Evolutionary conservation across 2,113 vertebrate species (phyloP).

Genomic region (Spilogale gracilis): DNA sequence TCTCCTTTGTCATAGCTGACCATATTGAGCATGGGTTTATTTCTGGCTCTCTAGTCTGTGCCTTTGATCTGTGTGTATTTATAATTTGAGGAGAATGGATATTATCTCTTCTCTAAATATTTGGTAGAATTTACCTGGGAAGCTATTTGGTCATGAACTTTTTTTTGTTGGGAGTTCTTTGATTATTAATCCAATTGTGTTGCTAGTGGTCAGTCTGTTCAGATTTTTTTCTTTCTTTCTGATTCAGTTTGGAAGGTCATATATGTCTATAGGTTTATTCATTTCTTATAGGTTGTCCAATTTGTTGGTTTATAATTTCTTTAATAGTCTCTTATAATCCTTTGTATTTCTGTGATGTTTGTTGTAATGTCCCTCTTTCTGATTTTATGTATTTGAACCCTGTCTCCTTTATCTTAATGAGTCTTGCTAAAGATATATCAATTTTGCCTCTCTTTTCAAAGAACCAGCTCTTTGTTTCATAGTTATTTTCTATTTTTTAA

Average conservation of each 20-base stretch:
- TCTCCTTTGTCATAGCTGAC: not conserved
- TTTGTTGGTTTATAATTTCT: not conserved
- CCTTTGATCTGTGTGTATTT: not conserved
- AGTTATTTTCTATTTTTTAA: not conserved
- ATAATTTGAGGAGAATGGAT: not conserved
- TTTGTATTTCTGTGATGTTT: not conserved
- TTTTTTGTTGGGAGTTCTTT: not conserved
- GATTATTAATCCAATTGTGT: not conserved
- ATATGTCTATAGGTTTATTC: not conserved
- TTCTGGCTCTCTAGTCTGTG: not conserved
- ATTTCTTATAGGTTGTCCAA: not conserved
- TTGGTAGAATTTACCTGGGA: not conserved
- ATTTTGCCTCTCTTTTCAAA: not conserved
- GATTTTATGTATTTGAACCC: not conserved
- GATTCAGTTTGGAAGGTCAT: not conserved
- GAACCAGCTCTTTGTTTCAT: not conserved
- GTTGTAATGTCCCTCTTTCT: not conserved
- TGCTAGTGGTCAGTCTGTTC: not conserved
- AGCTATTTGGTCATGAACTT: not conserved
- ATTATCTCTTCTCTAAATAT: not conserved
- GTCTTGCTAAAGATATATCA: not conserved
- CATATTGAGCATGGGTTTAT: not conserved
- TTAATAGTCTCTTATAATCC: not conserved
- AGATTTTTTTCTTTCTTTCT: not conserved
- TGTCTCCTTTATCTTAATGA: not conserved